These are phyloP conservation scores for Micronisus gabar DNA, from an alignment of 2,113 vertebrate genomes.

Conservation along the genomic window DNA sequence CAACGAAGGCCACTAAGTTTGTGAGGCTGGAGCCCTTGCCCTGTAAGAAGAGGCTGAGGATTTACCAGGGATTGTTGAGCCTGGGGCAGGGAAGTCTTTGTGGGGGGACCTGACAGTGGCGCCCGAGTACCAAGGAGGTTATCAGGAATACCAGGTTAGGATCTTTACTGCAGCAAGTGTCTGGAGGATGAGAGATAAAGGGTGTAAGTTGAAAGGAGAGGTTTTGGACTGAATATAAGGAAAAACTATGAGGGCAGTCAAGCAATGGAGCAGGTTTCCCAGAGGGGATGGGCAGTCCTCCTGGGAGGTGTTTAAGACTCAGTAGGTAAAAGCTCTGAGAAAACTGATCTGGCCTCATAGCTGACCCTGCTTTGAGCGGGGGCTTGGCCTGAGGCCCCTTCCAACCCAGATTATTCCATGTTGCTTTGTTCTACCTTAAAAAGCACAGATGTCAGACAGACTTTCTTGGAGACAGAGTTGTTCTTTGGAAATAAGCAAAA, in stretches of 20 bases:
- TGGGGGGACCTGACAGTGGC: not conserved
- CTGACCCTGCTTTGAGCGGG: not conserved
- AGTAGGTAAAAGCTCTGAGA: not conserved
- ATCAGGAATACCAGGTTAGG: not conserved
- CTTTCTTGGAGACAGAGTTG: not conserved
- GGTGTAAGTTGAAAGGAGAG: not conserved
- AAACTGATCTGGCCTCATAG: not conserved
- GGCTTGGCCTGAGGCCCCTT: not conserved
- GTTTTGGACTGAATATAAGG: not conserved
- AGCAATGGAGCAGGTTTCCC: not conserved
- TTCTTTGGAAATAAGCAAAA: not conserved
- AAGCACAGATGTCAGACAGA: not conserved
- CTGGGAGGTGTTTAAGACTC: not conserved
- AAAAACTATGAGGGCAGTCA: not conserved
- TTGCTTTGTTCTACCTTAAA: not conserved
- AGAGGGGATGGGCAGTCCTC: fast-evolving
- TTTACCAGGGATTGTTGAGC: not conserved
- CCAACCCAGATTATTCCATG: fast-evolving
- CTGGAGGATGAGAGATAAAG: not conserved
- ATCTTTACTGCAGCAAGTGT: not conserved
- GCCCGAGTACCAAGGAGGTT: not conserved
- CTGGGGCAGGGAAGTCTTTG: not conserved
- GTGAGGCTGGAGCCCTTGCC: not conserved
- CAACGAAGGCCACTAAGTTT: too few relatives aligned
- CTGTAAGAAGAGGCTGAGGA: not conserved